Evolutionary conservation across 2,113 vertebrate genomes (phyloP), one percentile per base, ranked within the genome.

Genomic region (Polypterus bichir): DNA sequence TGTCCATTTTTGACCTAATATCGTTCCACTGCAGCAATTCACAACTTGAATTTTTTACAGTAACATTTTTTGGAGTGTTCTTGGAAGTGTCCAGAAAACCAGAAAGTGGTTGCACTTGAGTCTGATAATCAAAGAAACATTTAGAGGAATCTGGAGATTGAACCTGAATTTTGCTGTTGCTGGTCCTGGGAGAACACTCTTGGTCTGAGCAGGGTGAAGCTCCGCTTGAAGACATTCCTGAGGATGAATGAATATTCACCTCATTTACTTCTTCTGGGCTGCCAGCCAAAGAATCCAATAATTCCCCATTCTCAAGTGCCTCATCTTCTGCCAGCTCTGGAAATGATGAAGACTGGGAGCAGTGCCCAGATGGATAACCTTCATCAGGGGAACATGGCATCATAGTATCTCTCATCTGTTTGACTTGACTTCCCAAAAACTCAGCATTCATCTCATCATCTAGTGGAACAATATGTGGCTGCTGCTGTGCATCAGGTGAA

Each of bases 351-450:
- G 79, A 81, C 4, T 82, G 83, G 2, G 84, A 82, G 64, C 73
- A 74, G 3, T 81, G 72, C 1, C 79, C 82, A 1, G 83, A 87
- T 6, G 86, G 86, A 62, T 85, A 88, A 44, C 86, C 86, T 66
- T 88, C 86, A 70, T 88, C 86, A 10, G 84, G 80, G 55, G 86
- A 86, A 57, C 75, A 83, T 7, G 74, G 3, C 10, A 0, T 0
- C 60, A 49, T 47, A 68, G 61, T 59, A 62, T 0, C 27, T 65
- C 5, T 62, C 11, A 0, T 8, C 7, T 0, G 48, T 59, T 0
- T 1, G 68, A 4, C 63, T 0, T 69, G 7, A 62, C 68, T 71
- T 57, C 76, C 69, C 6, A 65, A 48, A 1, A 69, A 58, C n/a
- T 9, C 9, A 6, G 49, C 3, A 4, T 65, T 53, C 9, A 3